These are phyloP conservation scores for Emberiza fucata DNA, from an alignment of 2,113 vertebrate genomes.

Conservation along the genomic window DNA sequence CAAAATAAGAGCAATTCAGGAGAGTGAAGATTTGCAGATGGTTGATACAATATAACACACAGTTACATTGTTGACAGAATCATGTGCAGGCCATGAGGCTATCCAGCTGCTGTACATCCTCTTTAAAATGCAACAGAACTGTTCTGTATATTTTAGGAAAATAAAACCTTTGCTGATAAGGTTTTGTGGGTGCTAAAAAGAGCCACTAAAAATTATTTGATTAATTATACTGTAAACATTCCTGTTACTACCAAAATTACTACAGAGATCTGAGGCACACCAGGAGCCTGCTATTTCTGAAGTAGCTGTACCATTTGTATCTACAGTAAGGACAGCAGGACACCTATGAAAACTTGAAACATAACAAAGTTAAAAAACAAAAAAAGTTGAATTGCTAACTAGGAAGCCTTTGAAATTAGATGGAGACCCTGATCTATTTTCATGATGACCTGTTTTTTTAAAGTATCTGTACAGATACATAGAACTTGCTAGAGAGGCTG, in stretches of 20 bases:
- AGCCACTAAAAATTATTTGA: background rate
- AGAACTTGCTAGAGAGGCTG: background rate
- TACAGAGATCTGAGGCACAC: background rate
- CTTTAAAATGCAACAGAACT: background rate
- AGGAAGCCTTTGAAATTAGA: background rate
- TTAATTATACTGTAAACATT: background rate
- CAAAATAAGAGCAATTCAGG: background rate
- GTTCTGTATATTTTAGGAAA: background rate
- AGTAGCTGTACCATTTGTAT: background rate
- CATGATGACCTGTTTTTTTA: background rate
- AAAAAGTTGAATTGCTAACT: background rate
- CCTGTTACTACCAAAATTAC: background rate
- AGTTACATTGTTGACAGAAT: background rate
- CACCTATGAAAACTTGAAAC: background rate
- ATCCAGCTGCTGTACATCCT: background rate
- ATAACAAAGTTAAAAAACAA: background rate
- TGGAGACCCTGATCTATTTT: background rate
- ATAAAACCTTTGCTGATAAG: background rate
- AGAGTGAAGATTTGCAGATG: background rate
- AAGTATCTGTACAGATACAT: accelerated
- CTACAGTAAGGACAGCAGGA: background rate
- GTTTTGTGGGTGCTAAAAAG: background rate
- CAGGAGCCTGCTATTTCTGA: background rate
- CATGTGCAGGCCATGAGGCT: background rate
- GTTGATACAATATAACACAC: background rate